Evolutionary conservation across 2,113 vertebrate genomes (phyloP).

Genomic region (Papio anubis): DNA sequence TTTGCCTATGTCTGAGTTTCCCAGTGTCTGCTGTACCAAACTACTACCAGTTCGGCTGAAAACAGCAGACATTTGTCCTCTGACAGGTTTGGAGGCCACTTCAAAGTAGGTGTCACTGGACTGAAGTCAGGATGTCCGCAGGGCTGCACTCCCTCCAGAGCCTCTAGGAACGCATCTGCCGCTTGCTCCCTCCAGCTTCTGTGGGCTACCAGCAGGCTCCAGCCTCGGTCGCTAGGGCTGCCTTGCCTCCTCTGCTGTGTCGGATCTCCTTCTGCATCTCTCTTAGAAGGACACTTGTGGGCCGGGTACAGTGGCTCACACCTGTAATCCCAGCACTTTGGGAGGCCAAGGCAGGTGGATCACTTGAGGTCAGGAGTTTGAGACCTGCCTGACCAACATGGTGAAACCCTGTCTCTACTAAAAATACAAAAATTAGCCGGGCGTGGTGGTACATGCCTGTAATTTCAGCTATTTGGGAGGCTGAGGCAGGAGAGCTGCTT

Average conservation of each 20-base stretch:
- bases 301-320: too few species aligned
- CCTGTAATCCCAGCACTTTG: too few species aligned
- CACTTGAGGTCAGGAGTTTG: too few species aligned
- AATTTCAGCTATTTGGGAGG: too few species aligned
- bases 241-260: background rate
- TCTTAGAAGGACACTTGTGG: background rate
- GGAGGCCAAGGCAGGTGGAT: too few species aligned
- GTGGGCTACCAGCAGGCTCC: background rate
- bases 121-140: too few species aligned
- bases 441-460: too few species aligned
- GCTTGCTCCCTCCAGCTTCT: background rate
- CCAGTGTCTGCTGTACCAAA: background rate
- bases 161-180: accelerated
- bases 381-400: too few species aligned
- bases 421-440: too few species aligned
- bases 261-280: background rate
- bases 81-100: background rate
- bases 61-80: background rate
- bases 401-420: too few species aligned
- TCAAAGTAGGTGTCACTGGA: background rate
- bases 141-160: background rate
- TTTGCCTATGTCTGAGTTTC: background rate
- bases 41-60: background rate
- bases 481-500: too few species aligned
- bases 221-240: background rate